A percentile compares a stretch with the other conserved stretches of the same genome.
These are phyloP conservation scores for Ferrisia virgata DNA, from an alignment of 2,888 invertebrate genomes.

Conservation along the genomic window DNA sequence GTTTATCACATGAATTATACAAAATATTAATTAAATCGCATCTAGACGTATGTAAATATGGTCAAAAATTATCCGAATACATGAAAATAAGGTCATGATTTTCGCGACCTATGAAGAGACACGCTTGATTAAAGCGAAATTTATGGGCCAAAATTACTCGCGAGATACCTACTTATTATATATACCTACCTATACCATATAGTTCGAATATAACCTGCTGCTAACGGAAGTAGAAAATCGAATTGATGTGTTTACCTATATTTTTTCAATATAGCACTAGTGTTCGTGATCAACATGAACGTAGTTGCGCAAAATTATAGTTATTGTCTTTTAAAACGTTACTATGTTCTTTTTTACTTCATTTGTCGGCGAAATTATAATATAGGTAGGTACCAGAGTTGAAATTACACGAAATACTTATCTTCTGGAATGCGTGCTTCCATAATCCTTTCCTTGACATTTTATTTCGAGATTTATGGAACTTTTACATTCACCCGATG, in stretches of 20 bases:
- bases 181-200: neutral
- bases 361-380: neutral
- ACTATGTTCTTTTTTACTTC: neutral
- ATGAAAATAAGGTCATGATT: neutral
- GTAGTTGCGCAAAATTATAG: neutral
- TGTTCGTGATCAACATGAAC: neutral
- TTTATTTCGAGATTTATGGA: neutral
- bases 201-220: neutral
- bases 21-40: neutral
- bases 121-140: neutral
- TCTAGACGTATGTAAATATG: neutral
- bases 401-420: neutral
- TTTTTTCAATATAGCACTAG: neutral
- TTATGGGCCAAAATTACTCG: neutral
- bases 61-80: neutral
- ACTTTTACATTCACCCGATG: neutral
- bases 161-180: neutral
- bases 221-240: neutral
- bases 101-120: neutral
- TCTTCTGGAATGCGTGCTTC: neutral
- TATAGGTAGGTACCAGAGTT: neutral
- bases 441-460: neutral
- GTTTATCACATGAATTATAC: neutral
- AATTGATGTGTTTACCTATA: neutral
- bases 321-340: slow-evolving; percentile 13